Evolutionary conservation across 1,140 invertebrate species (phyloP).

Genomic region (Nephila pilipes): DNA sequence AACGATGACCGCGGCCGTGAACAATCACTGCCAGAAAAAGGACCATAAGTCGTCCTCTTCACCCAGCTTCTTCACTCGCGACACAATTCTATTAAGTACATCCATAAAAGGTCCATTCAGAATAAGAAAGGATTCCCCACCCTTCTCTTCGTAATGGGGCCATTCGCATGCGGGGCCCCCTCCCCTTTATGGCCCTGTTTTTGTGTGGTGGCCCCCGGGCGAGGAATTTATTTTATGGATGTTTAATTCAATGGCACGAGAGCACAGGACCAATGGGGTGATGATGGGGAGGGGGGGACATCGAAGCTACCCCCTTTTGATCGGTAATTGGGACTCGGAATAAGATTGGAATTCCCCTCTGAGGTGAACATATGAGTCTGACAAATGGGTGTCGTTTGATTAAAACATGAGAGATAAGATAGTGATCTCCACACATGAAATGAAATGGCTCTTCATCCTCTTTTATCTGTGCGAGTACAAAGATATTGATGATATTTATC

Average conservation of each 20-base stretch:
- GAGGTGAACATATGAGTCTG: background rate
- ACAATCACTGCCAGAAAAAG: background rate
- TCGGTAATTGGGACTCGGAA: background rate
- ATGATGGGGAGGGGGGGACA: background rate
- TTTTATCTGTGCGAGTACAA: too few relatives aligned
- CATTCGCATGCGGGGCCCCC: slow-evolving; percentile 26
- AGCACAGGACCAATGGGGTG: background rate
- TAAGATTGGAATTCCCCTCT: background rate
- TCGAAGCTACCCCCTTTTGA: background rate
- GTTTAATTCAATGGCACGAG: slow-evolving; percentile 60
- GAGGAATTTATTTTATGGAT: slow-evolving; percentile 60
- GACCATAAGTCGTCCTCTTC: background rate
- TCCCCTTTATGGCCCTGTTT: slow-evolving; percentile 47
- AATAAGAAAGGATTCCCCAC: too few relatives aligned
- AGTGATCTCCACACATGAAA: too few relatives aligned
- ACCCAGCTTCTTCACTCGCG: background rate
- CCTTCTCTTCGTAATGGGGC: slow-evolving; percentile 1
- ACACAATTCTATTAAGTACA: slow-evolving; percentile 46
- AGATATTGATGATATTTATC: too few relatives aligned
- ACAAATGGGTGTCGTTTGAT: background rate
- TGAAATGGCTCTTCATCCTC: too few relatives aligned
- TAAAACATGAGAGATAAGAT: background rate
- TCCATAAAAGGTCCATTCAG: background rate
- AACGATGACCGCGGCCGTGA: background rate
- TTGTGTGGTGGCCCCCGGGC: slow-evolving; percentile 26